Evolutionary conservation across 2,888 invertebrate genomes (phyloP), one percentile per base, ranked within the genome.

Genomic region (Mongoloraphidia duomilia): DNA sequence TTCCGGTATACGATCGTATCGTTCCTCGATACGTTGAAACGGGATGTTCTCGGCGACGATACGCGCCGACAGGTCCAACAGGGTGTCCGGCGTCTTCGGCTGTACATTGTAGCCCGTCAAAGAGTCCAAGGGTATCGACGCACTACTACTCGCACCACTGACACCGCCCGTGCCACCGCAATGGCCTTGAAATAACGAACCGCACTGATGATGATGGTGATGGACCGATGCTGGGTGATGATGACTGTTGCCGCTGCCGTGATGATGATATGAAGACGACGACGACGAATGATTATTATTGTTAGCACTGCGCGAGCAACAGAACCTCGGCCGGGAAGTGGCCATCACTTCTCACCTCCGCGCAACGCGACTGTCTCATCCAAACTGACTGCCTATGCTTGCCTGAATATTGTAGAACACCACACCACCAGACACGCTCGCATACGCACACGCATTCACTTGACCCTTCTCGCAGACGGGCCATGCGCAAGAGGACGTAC

Each of bases 1-100:
- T 67, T 89, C 89, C 57, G 89, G 90, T 67, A 90, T 88, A 61
- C 88, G 79, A 66, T 85, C 84, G 68, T 86, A 87, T 57, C 84
- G 79, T 68, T 88, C 87, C 70, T 89, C 89, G 63, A 90, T 85
- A 60, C 84, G 76, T 67, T 89, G 87, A 71, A 88, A 89, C 55
- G 88, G 86, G 61, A 88, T 82, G 66, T 83, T 81, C 68, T 84
- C 82, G 61, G 88, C 88, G 59, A 88, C 88, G 63, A 83, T 79
- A 70, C 83, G 82, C 59, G 88, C 87, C 64, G 84, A 81, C 61
- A 87, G 81, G 72, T 89, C 87, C 61, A 89, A 77, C 59, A 89
- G 72, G 55, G 84, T 76, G 71, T 85, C 82, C 61, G 84, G 82
- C 68, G 74, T 60, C 54, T 63, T 63, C 52, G 63, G 63, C 55